These are phyloP conservation scores for Muscidifurax raptorellus DNA, from an alignment of 1,140 invertebrate species.

Conservation along the genomic window DNA sequence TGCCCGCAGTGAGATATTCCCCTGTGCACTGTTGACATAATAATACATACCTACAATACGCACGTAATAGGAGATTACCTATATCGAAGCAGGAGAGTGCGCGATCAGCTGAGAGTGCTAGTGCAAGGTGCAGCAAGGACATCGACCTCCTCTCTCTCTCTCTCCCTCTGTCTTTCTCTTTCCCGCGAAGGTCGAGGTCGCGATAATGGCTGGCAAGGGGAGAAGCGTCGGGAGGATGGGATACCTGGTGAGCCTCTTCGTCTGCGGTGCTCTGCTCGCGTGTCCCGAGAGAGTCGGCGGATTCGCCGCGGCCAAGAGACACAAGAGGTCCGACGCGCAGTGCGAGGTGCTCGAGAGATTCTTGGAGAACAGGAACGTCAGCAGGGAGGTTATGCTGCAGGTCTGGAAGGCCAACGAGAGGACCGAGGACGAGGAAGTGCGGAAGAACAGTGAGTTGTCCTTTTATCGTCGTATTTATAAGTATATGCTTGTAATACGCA, in stretches of 20 bases:
- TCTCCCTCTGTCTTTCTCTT: not conserved
- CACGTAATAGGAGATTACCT: too few relatives aligned
- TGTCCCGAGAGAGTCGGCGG: constrained; percentile 33
- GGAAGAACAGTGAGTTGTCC: constrained; percentile 31
- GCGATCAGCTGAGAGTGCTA: not conserved
- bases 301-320: not conserved
- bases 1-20: not conserved
- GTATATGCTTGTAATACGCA: too few relatives aligned
- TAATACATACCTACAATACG: too few relatives aligned
- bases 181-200: not conserved
- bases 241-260: not conserved
- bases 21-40: too few relatives aligned
- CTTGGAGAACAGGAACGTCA: constrained; percentile 63
- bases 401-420: not conserved
- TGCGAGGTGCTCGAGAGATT: constrained; percentile 63
- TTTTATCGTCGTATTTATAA: not conserved
- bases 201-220: not conserved
- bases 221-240: not conserved
- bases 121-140: not conserved
- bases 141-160: not conserved
- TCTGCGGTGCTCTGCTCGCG: constrained; percentile 6
- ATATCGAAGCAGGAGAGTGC: not conserved
- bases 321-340: not conserved
- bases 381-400: constrained; percentile 17
- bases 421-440: not conserved